A percentile compares a stretch with the other conserved stretches of the same genome.
Evolutionary conservation across 2,888 invertebrate species (phyloP).

Genomic region (Aporophyla nigra): DNA sequence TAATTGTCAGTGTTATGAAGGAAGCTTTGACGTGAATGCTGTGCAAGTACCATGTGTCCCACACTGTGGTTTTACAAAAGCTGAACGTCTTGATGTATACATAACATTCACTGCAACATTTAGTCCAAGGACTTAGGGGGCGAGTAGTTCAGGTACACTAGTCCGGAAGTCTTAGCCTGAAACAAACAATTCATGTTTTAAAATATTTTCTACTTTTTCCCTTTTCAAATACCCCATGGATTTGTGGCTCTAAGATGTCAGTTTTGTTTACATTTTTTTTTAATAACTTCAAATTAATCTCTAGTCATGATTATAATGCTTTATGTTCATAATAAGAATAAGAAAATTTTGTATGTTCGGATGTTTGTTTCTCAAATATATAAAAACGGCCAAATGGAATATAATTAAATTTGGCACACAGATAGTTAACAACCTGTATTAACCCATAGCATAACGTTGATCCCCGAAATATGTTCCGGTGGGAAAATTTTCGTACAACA

Average conservation of each 20-base stretch:
- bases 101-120: conserved; percentile 58
- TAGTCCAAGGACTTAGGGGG: conserved; percentile 92
- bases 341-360: too few species aligned
- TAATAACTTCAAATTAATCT: not conserved
- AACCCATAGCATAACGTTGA: too few species aligned
- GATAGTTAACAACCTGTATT: too few species aligned
- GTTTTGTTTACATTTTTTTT: not conserved
- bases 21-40: conserved; percentile 1
- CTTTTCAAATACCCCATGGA: not conserved
- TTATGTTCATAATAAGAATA: too few species aligned
- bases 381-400: too few species aligned
- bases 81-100: conserved; percentile 32
- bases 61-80: conserved; percentile 48
- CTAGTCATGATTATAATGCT: not conserved
- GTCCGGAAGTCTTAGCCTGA: conserved; percentile 92
- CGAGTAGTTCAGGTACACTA: conserved; percentile 92
- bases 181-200: conserved; percentile 63
- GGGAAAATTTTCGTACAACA: too few species aligned
- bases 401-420: too few species aligned
- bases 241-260: not conserved
- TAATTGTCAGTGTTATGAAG: conserved; percentile 30
- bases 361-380: too few species aligned
- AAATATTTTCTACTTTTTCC: not conserved
- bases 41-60: not conserved
- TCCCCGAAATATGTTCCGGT: too few species aligned